Evolutionary conservation across 2,113 vertebrate genomes (phyloP), one percentile per base, ranked within the genome.

Genomic region (Lophura nycthemera): DNA sequence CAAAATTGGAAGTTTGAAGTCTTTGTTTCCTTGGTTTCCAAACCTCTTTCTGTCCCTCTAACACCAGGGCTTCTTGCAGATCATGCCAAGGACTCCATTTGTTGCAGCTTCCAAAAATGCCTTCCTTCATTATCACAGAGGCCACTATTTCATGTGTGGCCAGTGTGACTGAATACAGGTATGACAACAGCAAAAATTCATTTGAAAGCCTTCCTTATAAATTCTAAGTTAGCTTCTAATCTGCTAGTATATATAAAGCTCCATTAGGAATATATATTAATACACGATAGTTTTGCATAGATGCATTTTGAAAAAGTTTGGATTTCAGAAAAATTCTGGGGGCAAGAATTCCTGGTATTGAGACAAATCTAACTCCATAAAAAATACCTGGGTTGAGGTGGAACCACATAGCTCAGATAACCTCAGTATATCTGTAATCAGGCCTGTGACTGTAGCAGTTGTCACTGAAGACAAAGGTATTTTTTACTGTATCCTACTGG

Each of bases 1-100:
- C 63, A 89, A 82, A 94, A 86, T 22, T 73, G 43, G 59, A 86
- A 75, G 76, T 63, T 67, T 76, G 64, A 93, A 90, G 70, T 75
- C 90, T 75, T 84, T 45, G 40, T 70, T 90, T 9, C 60, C 54
- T 86, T 83, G 24, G 47, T 88, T 88, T 29, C 61, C 36, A 83
- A 80, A 29, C 47, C 50, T 89, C 60, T 83, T 60, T n/a, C 32
- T 64, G 54, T 88, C 78, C 50, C 40, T 79, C 70, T 90, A 38
- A 47, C 22, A 6, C 24, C 38, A 75, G 27, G 40, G 34, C 66
- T 47, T 75, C 54, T 91, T 63, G 83, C 67, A 92, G 42, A 56
- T n/a, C 71, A 52, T 2, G 3, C 50, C 52, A 65, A 83, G 52
- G 77, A 64, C 43, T 81, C 64, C 12, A 30, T 91, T 88, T 83